Evolutionary conservation across 2,113 vertebrate species (phyloP), one percentile per base, ranked within the genome.

Genomic region (Tetrao urogallus): DNA sequence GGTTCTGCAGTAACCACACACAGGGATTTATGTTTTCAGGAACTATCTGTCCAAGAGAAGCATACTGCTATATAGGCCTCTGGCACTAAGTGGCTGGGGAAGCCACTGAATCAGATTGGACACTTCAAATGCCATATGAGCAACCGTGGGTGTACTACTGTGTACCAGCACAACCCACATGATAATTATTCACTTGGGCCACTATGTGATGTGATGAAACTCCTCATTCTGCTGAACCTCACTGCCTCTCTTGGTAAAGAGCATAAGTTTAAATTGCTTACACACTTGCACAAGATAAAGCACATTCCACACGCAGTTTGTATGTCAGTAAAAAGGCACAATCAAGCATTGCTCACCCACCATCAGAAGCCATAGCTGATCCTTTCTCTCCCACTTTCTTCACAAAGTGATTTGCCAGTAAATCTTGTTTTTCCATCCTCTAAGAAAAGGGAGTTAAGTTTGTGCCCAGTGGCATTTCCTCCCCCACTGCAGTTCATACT

Each of bases 1-100:
- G 88, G 73, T 93, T 38, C 52, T 91, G 82, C 91, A 96, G 93
- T 92, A 94, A 94, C 91, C 88, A 91, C 91, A 95, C 82, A 91
- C 47, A 72, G 69, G 47, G 71, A 92, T 82, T 93, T 85, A 91
- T 93, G 73, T 94, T 92, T 94, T 95, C 72, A 94, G 91, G 85
- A 94, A 88, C 88, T 77, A 0, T 65, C 47, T 92, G 90, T 92
- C 82, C 93, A 94, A 92, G 43, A 88, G 90, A 69, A 96, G 82
- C 54, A 75, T 56, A 64, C 58, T 81, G 73, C 71, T 93, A 58
- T 91, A 63, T 66, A 88, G 90, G 66, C 86, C 83, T 90, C 80
- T 94, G 88, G 88, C 93, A 91, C 66, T 72, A 24, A 78, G 83
- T 1, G 4, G 67, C 8, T 47, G 84, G 90, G 82, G 58, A 83